These are phyloP conservation scores for Trichechus manatus DNA, from an alignment of 2,113 vertebrate species.

Conservation along the genomic window DNA sequence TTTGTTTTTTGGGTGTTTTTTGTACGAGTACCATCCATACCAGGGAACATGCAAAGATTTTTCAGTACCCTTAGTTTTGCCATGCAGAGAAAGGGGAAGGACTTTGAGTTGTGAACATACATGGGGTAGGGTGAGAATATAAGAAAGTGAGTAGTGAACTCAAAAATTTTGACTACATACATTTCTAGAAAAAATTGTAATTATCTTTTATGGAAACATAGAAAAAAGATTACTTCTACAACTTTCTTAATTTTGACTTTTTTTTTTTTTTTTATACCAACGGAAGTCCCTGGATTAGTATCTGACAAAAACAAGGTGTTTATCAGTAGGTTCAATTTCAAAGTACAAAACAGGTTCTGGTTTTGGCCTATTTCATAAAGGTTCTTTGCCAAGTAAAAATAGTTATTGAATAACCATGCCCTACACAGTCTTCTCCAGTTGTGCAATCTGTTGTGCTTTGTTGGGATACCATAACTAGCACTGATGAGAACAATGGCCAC, in stretches of 20 bases:
- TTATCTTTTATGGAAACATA: constrained; percentile 18
- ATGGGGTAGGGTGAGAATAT: not conserved
- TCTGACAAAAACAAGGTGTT: constrained; percentile 39
- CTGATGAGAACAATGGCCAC: not conserved
- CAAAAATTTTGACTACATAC: not conserved
- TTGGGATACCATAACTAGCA: not conserved
- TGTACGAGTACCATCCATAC: not conserved
- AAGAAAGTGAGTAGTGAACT: not conserved
- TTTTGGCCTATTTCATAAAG: constrained; percentile 42
- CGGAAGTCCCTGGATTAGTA: not conserved
- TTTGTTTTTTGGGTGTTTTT: too few species aligned
- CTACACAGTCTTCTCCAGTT: not conserved
- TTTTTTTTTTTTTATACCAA: not conserved
- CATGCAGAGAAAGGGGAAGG: not conserved
- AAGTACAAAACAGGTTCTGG: constrained; percentile 4
- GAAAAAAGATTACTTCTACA: not conserved
- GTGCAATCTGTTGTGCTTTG: constrained; percentile 6
- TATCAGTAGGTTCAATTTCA: not conserved
- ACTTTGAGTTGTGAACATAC: not conserved
- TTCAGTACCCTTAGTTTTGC: not conserved
- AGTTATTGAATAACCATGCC: not conserved
- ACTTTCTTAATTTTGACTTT: not conserved
- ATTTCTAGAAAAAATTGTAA: constrained; percentile 16
- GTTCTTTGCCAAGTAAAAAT: constrained; percentile 44
- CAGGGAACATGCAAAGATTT: not conserved